A percentile compares a stretch with the other conserved stretches of the same genome.
Evolutionary conservation across 2,113 vertebrate species (phyloP).

Genomic region (Bettongia penicillata): DNA sequence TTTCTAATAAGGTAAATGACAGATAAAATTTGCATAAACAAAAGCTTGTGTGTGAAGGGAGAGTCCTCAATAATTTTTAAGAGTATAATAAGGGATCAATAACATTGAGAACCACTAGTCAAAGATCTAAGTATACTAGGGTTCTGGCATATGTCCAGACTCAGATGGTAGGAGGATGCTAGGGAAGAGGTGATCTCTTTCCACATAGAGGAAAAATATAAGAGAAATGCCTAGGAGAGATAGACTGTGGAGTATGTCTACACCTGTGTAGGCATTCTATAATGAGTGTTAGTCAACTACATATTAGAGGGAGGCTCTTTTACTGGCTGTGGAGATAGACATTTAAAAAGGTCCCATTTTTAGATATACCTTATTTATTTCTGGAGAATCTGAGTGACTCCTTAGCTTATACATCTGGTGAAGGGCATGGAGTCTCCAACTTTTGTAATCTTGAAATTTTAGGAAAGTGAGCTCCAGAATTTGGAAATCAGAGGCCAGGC

Average conservation of each 20-base stretch:
- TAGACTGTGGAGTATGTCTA: background rate
- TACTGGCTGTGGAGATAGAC: background rate
- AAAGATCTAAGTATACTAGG: background rate
- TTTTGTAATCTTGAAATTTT: background rate
- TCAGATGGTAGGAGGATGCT: background rate
- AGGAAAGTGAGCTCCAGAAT: background rate
- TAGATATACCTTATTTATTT: background rate
- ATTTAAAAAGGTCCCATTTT: background rate
- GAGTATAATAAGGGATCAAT: background rate
- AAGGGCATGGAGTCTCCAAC: background rate
- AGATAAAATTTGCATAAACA: background rate
- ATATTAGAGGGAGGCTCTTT: background rate
- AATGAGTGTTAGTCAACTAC: background rate
- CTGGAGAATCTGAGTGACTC: background rate
- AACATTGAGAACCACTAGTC: background rate
- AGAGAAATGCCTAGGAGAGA: background rate
- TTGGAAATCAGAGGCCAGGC: background rate
- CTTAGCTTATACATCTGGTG: background rate
- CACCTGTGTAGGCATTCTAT: background rate
- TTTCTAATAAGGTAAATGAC: background rate
- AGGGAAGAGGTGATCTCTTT: background rate
- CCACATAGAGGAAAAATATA: background rate
- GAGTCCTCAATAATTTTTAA: background rate
- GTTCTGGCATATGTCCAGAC: background rate
- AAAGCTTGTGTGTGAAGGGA: background rate